Evolutionary conservation across 2,888 invertebrate genomes (phyloP).

Genomic region (Neocrepidodera transversa): DNA sequence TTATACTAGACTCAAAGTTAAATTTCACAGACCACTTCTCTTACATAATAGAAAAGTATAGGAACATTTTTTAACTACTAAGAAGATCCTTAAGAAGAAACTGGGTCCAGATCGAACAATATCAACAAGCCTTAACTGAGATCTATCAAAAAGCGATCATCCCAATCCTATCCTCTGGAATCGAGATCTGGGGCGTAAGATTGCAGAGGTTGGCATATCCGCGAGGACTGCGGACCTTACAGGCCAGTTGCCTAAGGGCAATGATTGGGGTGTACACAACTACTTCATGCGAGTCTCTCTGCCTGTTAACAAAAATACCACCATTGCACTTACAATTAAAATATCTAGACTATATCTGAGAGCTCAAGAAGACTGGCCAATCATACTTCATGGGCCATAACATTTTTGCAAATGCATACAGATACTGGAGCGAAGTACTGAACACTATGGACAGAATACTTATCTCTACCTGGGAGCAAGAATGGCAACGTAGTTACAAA

Average conservation of each 20-base stretch:
- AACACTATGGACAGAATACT: no score
- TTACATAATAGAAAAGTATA: background rate
- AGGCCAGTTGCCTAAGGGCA: no score
- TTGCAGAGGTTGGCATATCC: background rate
- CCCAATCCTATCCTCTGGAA: no score
- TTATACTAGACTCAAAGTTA: background rate
- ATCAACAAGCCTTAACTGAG: no score
- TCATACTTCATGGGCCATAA: background rate
- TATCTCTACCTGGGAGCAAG: no score
- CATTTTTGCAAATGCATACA: background rate
- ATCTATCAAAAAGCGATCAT: no score
- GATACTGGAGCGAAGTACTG: background rate
- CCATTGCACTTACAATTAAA: background rate
- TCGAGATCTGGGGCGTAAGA: background rate
- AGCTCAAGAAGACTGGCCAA: background rate
- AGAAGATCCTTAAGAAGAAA: no score
- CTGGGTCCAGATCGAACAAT: no score
- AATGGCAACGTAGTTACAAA: background rate
- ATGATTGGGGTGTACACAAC: background rate
- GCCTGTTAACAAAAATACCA: background rate
- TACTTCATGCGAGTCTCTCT: background rate
- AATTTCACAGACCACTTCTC: background rate
- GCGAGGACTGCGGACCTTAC: background rate
- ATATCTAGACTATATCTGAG: no score
- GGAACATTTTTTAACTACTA: background rate